Evolutionary conservation across 2,113 vertebrate species (phyloP).

Genomic region (Vimba vimba): DNA sequence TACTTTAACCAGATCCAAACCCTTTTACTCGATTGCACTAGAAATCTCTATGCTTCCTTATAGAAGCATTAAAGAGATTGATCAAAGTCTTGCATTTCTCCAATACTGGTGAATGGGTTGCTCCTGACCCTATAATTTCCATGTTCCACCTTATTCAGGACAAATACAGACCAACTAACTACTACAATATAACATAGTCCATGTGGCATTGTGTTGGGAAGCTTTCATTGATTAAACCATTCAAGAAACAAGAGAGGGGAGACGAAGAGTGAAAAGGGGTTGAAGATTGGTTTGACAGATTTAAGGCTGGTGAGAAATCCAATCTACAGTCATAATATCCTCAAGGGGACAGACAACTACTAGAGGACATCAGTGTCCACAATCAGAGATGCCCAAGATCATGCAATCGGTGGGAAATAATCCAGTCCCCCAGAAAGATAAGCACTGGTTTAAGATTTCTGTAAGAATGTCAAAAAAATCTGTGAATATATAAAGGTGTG

Average conservation of each 20-base stretch:
- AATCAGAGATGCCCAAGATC: background rate
- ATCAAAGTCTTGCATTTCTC: background rate
- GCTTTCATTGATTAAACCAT: conserved; percentile 23
- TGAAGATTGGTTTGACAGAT: conserved; percentile 39
- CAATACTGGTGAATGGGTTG: background rate
- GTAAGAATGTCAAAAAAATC: background rate
- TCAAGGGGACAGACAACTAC: conserved; percentile 4
- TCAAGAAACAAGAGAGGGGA: conserved; percentile 10
- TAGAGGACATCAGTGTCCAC: background rate
- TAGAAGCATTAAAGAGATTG: too few relatives aligned
- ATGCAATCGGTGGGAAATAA: background rate
- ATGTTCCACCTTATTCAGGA: background rate
- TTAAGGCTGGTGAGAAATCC: conserved; percentile 46
- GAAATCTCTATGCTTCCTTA: background rate
- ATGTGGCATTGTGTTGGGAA: background rate
- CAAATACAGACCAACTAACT: background rate
- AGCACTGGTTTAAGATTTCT: background rate
- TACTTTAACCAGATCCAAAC: background rate
- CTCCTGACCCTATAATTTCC: background rate
- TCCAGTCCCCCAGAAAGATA: background rate
- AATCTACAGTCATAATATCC: conserved; percentile 39
- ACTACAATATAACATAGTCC: background rate
- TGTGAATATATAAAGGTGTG: background rate
- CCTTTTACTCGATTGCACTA: background rate
- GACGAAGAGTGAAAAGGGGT: background rate